Conservation (phyloP, 2,113 vertebrate species). For the Hyperoodon ampullatus region DNA sequence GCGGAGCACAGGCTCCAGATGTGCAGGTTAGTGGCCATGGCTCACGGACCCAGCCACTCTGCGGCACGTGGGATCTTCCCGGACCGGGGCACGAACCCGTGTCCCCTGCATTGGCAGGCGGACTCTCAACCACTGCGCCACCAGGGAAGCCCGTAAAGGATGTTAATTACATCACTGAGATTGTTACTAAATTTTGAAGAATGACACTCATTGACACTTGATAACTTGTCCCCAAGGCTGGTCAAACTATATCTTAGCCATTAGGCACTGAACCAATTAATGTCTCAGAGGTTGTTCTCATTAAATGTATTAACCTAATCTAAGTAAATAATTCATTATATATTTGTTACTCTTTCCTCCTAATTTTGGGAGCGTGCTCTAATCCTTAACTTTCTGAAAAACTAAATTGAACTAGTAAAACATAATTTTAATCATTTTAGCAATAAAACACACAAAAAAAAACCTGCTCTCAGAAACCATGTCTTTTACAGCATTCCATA, state of each 20-base stretch:
- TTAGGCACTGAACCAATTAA: neutral
- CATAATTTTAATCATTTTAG: neutral
- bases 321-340: neutral
- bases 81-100: no score
- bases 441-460: neutral
- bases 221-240: neutral
- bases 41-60: no score
- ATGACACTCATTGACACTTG: neutral
- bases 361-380: neutral
- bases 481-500: neutral
- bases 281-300: neutral
- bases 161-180: neutral
- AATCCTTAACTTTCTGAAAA: constrained; percentile 36
- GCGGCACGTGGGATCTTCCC: no score
- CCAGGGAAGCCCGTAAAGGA: neutral
- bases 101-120: no score
- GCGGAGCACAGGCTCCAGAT: no score
- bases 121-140: no score
- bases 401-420: neutral
- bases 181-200: neutral
- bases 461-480: neutral
- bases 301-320: neutral
- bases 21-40: no score
- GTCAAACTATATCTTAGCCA: neutral
- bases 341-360: neutral